Evolutionary conservation across 2,797 vertebrate genomes (phyloP).

Genomic region (Cichlasoma orientale): DNA sequence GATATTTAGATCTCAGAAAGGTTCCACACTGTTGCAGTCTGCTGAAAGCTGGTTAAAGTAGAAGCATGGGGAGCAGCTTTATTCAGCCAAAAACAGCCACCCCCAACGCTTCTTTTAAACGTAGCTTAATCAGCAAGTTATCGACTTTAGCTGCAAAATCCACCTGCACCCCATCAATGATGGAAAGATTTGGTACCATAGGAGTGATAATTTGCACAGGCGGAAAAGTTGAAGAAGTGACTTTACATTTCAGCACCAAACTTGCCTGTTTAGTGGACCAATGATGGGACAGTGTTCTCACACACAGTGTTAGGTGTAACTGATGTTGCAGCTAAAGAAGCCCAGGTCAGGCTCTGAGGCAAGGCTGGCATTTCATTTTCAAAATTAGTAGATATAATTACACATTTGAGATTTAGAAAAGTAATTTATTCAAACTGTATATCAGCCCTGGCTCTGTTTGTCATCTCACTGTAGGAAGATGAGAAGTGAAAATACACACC

Average conservation of each 20-base stretch:
- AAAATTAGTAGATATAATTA: background rate
- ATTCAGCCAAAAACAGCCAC: background rate
- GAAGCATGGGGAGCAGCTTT: constrained; percentile 13
- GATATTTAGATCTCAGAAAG: background rate
- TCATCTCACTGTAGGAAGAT: constrained; percentile 40
- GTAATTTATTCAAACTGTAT: constrained; percentile 22
- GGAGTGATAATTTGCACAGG: background rate
- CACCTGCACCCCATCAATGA: background rate
- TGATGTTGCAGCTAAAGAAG: constrained; percentile 77
- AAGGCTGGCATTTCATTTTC: constrained; percentile 46
- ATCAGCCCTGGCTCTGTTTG: constrained; percentile 41
- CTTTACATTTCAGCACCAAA: background rate
- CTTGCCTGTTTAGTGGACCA: background rate
- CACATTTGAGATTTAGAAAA: background rate
- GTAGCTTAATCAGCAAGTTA: constrained; percentile 7
- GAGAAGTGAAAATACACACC: constrained; percentile 92
- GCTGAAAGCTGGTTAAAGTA: constrained; percentile 30
- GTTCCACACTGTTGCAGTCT: constrained; percentile 44
- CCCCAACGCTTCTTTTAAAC: constrained; percentile 22
- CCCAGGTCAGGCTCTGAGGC: constrained; percentile 15
- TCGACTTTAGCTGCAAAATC: constrained; percentile 71
- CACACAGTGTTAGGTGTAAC: constrained; percentile 53
- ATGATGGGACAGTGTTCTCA: background rate
- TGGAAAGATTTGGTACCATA: background rate
- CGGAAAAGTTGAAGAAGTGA: background rate